Evolutionary conservation across 2,888 invertebrate genomes (phyloP), one percentile per base, ranked within the genome.

Genomic region (Luperina nickerlii): DNA sequence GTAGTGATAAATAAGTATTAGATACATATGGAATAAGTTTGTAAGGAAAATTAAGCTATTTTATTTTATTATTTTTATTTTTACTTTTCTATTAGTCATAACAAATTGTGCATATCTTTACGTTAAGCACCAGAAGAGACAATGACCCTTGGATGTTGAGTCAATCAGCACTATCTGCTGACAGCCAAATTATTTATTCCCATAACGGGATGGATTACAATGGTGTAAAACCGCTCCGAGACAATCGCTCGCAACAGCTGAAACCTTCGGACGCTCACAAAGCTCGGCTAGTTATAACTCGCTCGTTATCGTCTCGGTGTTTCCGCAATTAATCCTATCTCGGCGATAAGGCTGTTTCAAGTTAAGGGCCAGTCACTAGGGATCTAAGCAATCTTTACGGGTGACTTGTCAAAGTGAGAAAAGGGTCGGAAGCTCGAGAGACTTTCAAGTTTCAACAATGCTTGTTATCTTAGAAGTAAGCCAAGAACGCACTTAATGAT

Each of bases 381-480:
- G 96, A 96, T 96, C 96, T 96, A 96, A 96, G 96, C 96, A 96
- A 97, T 96, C 96, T 96, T 96, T 95, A 96, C 96, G 96, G 96
- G 94, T 96, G 96, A 96, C 96, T 96, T 95, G 96, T 96, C 96
- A 97, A 97, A 97, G 96, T 93, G 94, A 94, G 95, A 95, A 96
- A 94, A 96, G 96, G 96, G 96, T 96, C 96, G 95, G 94, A 93
- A 94, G 92, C 96, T 95, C 94, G 93, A 95, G 96, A 96, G 96
- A 96, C 95, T 96, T 96, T 96, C 96, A 96, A 96, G 95, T 96
- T 96, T 96, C 96, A 96, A 97, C 96, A 97, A 96, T 96, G 96
- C 96, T 96, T 96, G 96, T 96, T 97, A 96, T 96, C 96, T 96
- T 94, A 96, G 94, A 96, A 96, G 94, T 94, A 94, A 95, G 94